phyloP scores from a whole-genome alignment of 1,140 invertebrate genomes.

The Drosophila tsacasi region DNA sequence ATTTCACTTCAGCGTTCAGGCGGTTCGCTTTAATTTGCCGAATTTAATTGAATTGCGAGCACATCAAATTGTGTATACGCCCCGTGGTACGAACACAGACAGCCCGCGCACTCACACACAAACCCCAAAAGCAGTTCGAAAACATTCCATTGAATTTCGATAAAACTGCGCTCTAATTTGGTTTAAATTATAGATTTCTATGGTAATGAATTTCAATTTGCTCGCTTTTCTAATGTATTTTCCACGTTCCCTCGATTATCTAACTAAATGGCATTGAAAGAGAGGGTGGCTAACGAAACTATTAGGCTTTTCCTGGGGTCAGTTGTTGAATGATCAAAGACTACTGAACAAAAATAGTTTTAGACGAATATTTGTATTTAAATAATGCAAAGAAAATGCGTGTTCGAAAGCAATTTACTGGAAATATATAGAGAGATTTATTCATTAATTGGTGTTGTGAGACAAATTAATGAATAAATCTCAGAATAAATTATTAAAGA shows the following conservation, averaged over 20 bases:
- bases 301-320: neutral
- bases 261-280: slow-evolving; percentile 23
- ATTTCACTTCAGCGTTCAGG: slow-evolving; percentile 61
- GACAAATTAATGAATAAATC: neutral
- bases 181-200: slow-evolving; percentile 66
- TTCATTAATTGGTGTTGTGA: no score
- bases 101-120: neutral
- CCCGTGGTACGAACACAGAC: slow-evolving; percentile 12
- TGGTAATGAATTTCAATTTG: slow-evolving; percentile 60
- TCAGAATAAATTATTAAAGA: neutral
- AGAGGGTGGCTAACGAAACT: slow-evolving; percentile 8
- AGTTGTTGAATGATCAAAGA: neutral
- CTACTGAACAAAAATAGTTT: neutral
- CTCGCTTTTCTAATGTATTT: slow-evolving; percentile 42
- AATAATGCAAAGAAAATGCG: neutral
- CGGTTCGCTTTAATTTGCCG: slow-evolving; percentile 74
- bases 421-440: no score
- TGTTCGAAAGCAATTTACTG: no score
- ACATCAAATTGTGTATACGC: slow-evolving; percentile 70
- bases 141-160: slow-evolving; percentile 44
- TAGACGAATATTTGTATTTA: neutral
- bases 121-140: slow-evolving; percentile 14
- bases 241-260: slow-evolving; percentile 30
- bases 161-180: slow-evolving; percentile 70
- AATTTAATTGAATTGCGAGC: slow-evolving; percentile 72